A percentile compares a stretch with the other conserved stretches of the same genome.
Conservation (phyloP, 2,797 vertebrate species). For the Danio aesculapii region DNA sequence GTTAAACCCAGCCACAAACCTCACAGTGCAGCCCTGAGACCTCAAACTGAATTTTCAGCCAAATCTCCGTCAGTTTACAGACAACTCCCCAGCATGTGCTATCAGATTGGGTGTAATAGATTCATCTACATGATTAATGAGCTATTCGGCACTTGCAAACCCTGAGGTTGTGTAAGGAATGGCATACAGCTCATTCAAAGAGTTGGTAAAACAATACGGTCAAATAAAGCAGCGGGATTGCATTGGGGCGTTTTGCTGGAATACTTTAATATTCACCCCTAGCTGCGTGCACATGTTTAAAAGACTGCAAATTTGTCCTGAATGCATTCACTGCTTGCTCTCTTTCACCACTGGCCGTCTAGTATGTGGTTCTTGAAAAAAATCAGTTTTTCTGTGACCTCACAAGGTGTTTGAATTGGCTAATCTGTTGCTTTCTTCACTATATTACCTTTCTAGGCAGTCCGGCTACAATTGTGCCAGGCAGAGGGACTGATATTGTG, state of each 20-base stretch:
- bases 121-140: constrained; percentile 73
- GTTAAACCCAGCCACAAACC: constrained; percentile 37
- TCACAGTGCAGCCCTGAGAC: constrained; percentile 21
- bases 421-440: constrained; percentile 20
- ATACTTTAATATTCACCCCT: constrained; percentile 65
- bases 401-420: constrained; percentile 43
- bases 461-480: constrained; percentile 41
- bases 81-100: constrained; percentile 46
- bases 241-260: constrained; percentile 51
- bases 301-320: constrained; percentile 70
- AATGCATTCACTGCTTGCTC: constrained; percentile 66
- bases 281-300: constrained; percentile 66
- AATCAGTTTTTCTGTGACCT: constrained; percentile 8
- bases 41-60: constrained; percentile 36
- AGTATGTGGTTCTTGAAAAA: constrained; percentile 1
- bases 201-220: constrained; percentile 64
- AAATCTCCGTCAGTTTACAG: constrained; percentile 43
- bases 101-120: constrained; percentile 56
- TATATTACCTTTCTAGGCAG: constrained; percentile 45
- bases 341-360: constrained; percentile 55
- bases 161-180: constrained; percentile 42
- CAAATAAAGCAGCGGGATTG: constrained; percentile 61
- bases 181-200: constrained; percentile 43
- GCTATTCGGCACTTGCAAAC: constrained; percentile 59
- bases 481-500: constrained; percentile 42